Evolutionary conservation across 2,888 invertebrate species (phyloP), one percentile per base, ranked within the genome.

Genomic region (Spodoptera picta): DNA sequence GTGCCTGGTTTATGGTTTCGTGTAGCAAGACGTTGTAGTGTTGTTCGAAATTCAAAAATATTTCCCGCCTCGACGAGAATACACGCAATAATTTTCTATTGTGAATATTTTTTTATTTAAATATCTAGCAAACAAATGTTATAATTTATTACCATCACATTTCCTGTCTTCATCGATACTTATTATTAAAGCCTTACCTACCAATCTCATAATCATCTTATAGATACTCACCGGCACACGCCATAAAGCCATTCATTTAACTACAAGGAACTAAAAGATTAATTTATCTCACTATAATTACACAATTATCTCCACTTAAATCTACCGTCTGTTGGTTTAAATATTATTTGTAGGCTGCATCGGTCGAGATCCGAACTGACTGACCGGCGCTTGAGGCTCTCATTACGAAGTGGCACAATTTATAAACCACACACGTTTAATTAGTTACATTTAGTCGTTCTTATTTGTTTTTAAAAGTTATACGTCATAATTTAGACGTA

Each of bases 1-100:
- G 83, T 69, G 73, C 58, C 75, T 81, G 74, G 81, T 86, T 86
- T 87, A 86, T 85, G 79, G 81, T 79, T 71, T 61, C 73, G 56
- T 79, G 79, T 74, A 70, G 64, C 48, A 60, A 48, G 66, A 60
- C 62, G 77, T 72, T 76, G 75, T 75, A 73, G 75, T 68, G 65
- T 73, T 74, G 75, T 83, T 78, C 75, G 71, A 58, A 71, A 69
- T 78, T 71, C 57, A 55, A 79, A 78, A 79, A 73, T 65, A 42
- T 53, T 54, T 55, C 24, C 43, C 19, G 19, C 31, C 62, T 52
- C 14, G 2, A 11, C 31, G 47, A 36, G 42, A 19, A 31, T 31
- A 14, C 51, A 42, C 27, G 31, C 24, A 5, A 12, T 6, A 2
- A 11, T n/a, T 19, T 11, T 31, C 42, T 36, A 43, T 44, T 14